Base-by-base conservation (phyloP, 1,140 invertebrate species). In the Leptoteleia sp. region DNA sequence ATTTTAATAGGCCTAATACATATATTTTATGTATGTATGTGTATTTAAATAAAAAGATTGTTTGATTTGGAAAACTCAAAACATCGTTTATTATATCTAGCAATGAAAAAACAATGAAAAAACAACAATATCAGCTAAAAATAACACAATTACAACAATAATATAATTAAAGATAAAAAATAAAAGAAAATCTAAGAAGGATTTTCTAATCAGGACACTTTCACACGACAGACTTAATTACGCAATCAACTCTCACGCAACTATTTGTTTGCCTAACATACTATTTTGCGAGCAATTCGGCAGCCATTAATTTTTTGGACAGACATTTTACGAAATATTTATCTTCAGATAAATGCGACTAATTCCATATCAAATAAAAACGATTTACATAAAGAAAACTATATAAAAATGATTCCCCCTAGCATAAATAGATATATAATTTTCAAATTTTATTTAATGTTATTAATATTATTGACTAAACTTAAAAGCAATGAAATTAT, bases 201-300 rank as follows among this genome's bases (percentile, higher is more conserved):
- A 59, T 61, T 72, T 62, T 55, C 15, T 47, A 52, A 72, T 54
- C 68, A 72, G 68, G 57, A 55, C 40, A 52, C 25, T 55, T 47
- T 52, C 35, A 33, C 29, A 62, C 29, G 37, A 38, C 67, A 57
- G 19, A 71, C 47, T 50, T 27, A 48, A 71, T 47, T 55, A 40
- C 50, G 43, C 50, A 72, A 19, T 48, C 9, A 55, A 54, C 0
- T 4, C n/a, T 47, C 25, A 38, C 57, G 55, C 57, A 62, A 72
- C 22, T 64, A 48, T 48, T 48, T 52, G 13, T 61, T 52, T 52
- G 19, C 37, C 37, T 72, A 62, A 42, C 11, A 13, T 38, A 35
- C 33, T 72, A 71, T 52, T 71, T 72, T 31, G n/a, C n/a, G n/a
- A n/a, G 12, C 45, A 43, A 61, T 50, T 50, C 7, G 42, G 9